Evolutionary conservation across 2,888 invertebrate species (phyloP).

Genomic region (Sympetrum striolatum): DNA sequence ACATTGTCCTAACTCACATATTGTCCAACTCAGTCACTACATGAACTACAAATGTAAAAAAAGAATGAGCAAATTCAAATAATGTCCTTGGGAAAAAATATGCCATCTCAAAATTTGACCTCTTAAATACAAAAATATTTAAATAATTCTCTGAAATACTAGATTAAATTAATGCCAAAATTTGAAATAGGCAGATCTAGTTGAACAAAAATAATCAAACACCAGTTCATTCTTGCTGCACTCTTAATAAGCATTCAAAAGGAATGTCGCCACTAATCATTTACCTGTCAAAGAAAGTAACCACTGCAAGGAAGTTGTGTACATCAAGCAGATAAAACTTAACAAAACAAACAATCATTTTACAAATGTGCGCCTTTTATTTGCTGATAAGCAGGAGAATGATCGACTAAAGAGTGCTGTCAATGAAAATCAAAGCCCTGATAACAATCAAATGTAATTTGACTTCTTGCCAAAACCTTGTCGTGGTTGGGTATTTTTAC

Average conservation of each 20-base stretch:
- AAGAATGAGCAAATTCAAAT: not conserved
- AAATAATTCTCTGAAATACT: not conserved
- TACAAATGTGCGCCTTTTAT: no score
- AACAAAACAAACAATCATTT: not conserved
- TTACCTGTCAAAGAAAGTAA: not conserved
- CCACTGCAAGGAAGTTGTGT: not conserved
- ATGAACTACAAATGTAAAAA: not conserved
- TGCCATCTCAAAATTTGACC: not conserved
- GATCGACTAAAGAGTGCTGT: no score
- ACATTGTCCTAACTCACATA: not conserved
- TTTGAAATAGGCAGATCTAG: not conserved
- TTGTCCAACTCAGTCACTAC: not conserved
- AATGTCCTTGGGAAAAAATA: not conserved
- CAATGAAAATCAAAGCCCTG: no score
- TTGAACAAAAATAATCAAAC: not conserved
- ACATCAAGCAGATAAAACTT: not conserved
- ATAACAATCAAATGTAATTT: no score
- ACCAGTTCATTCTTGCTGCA: not conserved
- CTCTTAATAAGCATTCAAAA: not conserved
- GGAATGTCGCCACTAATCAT: not conserved
- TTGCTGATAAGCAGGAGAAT: no score
- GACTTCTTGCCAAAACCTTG: no score
- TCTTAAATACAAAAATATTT: conserved; percentile 4
- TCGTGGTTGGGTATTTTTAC: no score
- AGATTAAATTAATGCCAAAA: not conserved